Evolutionary conservation across 2,888 invertebrate species (phyloP), one percentile per base, ranked within the genome.

Genomic region (Malachius bipustulatus): DNA sequence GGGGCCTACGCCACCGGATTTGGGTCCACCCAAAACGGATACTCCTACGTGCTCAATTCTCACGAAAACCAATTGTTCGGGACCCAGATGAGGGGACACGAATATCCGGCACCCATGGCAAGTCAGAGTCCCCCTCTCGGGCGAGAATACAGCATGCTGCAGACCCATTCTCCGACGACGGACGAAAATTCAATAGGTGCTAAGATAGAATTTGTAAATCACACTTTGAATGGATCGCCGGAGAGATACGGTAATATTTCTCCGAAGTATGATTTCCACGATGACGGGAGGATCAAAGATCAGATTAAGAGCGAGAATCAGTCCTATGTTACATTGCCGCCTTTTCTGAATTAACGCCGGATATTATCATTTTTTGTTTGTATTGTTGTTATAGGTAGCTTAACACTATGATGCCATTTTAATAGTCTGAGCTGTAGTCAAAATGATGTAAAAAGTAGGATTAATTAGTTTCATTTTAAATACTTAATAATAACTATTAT

Each of bases 41-140:
- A 68, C 38, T 67, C 69, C 6, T 73, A 75, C 46, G 77, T 77
- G 59, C 57, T 79, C 33, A 77, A 77, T 39, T 73, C 77, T 2
- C 83, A 83, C 57, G 84, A 83, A 44, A 54, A 46, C 35, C 80
- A 82, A 48, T 68, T 83, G 53, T 84, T 83, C 55, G 61, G 66
- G 2, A 56, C 65, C 1, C 70, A 73, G 1, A 66, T 69, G 56
- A 64, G 80, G 64, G 58, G 78, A 2, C 79, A 80, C 54, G 75
- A 75, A 40, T 74, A 74, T 49, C 64, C 68, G 1, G 65, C 71
- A 36, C 56, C 62, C 3, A 50, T 63, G 35, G 51, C 64, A 2
- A 74, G 72, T 33, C 75, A 75, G 46, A 76, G 76, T 47, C 75
- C 77, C 4, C 75, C 77, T 1, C 66, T 74, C 3, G 66, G 73